A percentile compares a stretch with the other conserved stretches of the same genome.
Evolutionary conservation across 2,888 invertebrate genomes (phyloP).

Genomic region (Tuta absoluta): DNA sequence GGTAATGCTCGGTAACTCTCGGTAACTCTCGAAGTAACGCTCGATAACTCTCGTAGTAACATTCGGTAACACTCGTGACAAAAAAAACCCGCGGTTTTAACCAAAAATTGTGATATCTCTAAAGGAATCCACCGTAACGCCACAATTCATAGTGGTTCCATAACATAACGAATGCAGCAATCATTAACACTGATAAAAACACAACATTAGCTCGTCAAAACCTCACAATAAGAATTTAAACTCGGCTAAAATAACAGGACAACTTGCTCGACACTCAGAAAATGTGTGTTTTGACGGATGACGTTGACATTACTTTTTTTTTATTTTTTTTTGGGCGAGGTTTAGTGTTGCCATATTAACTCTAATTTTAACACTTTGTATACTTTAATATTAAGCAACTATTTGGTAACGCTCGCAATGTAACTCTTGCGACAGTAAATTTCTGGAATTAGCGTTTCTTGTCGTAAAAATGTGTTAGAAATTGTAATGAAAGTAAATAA

Average conservation of each 20-base stretch:
- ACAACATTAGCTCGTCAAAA: not conserved
- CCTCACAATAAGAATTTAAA: not conserved
- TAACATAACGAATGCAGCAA: slow-evolving; percentile 6
- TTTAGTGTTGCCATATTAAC: not conserved
- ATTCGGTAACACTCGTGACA: slow-evolving; percentile 14
- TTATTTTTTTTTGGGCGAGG: not conserved
- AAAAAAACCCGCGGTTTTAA: slow-evolving; percentile 9
- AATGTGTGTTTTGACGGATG: not conserved
- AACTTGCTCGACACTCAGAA: not conserved
- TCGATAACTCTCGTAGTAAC: slow-evolving; percentile 7
- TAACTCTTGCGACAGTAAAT: not conserved
- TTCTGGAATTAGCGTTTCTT: not conserved
- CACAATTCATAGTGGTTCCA: slow-evolving; percentile 6
- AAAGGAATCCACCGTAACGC: slow-evolving; percentile 2
- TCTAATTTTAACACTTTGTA: not conserved
- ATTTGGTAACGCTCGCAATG: not conserved
- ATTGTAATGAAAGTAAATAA: not conserved
- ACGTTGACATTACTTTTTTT: not conserved
- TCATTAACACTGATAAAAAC: slow-evolving; percentile 13
- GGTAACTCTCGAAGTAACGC: slow-evolving; percentile 4
- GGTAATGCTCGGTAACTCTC: slow-evolving; percentile 6
- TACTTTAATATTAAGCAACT: not conserved
- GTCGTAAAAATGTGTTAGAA: not conserved
- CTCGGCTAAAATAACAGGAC: not conserved
- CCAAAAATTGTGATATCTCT: slow-evolving; percentile 9